phyloP scores from a whole-genome alignment of 2,113 vertebrate species.

The Hippocampus abdominalis region DNA sequence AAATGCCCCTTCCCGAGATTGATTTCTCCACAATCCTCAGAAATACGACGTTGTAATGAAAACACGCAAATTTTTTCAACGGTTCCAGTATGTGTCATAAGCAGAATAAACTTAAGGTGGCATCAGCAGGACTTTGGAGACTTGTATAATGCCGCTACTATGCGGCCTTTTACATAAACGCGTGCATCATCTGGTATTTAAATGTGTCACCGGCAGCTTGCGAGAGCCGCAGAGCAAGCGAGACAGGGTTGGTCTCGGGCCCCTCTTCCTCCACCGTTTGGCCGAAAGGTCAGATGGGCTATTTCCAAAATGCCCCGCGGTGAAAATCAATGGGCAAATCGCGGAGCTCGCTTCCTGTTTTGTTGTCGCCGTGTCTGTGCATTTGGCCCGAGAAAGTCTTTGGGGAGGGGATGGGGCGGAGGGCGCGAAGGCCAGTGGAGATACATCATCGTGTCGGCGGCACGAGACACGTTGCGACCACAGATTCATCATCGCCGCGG shows the following conservation, averaged over 20 bases:
- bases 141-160: neutral
- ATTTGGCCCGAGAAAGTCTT: constrained; percentile 45
- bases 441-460: constrained; percentile 77
- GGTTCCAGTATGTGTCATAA: neutral
- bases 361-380: constrained; percentile 45
- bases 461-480: constrained; percentile 75
- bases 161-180: neutral
- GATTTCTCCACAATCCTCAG: no score
- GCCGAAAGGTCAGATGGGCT: constrained; percentile 75
- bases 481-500: constrained; percentile 76
- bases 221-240: constrained; percentile 10
- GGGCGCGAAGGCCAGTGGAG: constrained; percentile 63
- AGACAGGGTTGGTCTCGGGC: constrained; percentile 34
- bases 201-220: neutral
- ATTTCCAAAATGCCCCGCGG: constrained; percentile 75
- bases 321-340: constrained; percentile 77
- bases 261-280: constrained; percentile 64
- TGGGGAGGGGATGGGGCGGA: neutral
- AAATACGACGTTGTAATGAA: neutral
- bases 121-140: neutral
- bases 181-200: neutral
- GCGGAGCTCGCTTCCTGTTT: constrained; percentile 59
- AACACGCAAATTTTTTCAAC: neutral
- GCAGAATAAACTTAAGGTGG: neutral
- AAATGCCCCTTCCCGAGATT: no score